Evolutionary conservation across 2,113 vertebrate species (phyloP).

Genomic region (Lynx canadensis): DNA sequence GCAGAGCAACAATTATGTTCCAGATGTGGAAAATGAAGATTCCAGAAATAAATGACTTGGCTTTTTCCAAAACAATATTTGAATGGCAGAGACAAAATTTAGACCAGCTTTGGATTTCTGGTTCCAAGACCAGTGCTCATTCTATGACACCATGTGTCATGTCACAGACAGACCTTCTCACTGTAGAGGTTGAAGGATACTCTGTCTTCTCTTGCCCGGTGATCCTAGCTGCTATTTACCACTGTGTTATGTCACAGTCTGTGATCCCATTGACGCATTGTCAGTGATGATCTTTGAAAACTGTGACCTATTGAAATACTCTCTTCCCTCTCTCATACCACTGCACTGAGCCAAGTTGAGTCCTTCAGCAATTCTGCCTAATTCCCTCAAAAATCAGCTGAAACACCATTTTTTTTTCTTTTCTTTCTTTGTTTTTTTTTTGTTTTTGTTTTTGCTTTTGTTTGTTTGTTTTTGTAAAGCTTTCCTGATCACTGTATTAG

Average conservation of each 20-base stretch:
- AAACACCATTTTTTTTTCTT: neutral
- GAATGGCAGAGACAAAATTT: neutral
- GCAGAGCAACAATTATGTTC: neutral
- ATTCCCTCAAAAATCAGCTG: neutral
- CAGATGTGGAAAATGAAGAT: neutral
- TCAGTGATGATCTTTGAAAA: neutral
- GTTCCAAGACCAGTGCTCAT: neutral
- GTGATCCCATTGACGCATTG: neutral
- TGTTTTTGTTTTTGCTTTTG: neutral
- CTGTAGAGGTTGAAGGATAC: neutral
- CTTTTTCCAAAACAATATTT: neutral
- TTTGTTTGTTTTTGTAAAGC: neutral
- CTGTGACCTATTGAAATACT: neutral
- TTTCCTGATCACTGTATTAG: neutral
- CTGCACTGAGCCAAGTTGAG: neutral
- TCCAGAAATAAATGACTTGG: neutral
- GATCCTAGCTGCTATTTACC: neutral
- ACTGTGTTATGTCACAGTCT: neutral
- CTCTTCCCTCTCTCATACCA: neutral
- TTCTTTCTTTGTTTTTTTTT: neutral
- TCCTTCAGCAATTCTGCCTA: neutral
- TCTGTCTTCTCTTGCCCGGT: neutral
- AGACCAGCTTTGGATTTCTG: neutral
- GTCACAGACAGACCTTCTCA: neutral
- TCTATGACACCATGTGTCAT: fast-evolving